These are phyloP conservation scores for Heliconius hewitsoni DNA, from an alignment of 1,140 invertebrate species.

Conservation along the genomic window DNA sequence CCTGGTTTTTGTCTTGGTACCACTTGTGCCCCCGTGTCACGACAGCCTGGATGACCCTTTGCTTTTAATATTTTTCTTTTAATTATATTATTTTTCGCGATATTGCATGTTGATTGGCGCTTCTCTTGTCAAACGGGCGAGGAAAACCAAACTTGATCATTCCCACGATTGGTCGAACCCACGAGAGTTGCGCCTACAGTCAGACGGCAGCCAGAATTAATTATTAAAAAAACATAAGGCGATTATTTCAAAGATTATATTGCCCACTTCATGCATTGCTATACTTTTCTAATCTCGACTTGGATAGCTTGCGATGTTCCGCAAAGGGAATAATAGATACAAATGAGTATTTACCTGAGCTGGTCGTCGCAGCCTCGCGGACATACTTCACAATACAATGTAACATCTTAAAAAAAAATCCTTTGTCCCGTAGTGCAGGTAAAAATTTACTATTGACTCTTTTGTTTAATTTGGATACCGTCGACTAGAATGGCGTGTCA, in stretches of 20 bases:
- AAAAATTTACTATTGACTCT: constrained; percentile 20
- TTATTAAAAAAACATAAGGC: background rate
- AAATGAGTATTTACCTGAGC: constrained; percentile 29
- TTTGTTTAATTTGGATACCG: background rate
- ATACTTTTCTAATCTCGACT: background rate
- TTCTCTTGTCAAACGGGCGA: too few species aligned
- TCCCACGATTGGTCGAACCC: too few species aligned
- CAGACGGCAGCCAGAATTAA: background rate
- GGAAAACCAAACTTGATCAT: too few species aligned
- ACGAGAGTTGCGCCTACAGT: too few species aligned
- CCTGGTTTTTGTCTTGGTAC: too few species aligned
- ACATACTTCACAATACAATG: constrained; percentile 38
- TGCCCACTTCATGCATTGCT: background rate
- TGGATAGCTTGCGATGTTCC: background rate
- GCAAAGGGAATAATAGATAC: background rate
- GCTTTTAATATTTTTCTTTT: too few species aligned
- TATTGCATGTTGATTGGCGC: too few species aligned
- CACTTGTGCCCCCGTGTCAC: too few species aligned
- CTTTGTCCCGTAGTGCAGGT: constrained; percentile 40
- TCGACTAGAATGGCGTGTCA: background rate
- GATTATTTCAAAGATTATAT: background rate
- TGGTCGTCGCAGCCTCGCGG: constrained; percentile 22
- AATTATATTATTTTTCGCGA: too few species aligned
- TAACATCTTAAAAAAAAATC: constrained; percentile 40
- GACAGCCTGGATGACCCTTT: too few species aligned